Percentiles rank a stretch among this genome's conserved stretches.
phyloP scores from a whole-genome alignment of 2,888 invertebrate genomes.

The Dasysyrphus tricinctus region DNA sequence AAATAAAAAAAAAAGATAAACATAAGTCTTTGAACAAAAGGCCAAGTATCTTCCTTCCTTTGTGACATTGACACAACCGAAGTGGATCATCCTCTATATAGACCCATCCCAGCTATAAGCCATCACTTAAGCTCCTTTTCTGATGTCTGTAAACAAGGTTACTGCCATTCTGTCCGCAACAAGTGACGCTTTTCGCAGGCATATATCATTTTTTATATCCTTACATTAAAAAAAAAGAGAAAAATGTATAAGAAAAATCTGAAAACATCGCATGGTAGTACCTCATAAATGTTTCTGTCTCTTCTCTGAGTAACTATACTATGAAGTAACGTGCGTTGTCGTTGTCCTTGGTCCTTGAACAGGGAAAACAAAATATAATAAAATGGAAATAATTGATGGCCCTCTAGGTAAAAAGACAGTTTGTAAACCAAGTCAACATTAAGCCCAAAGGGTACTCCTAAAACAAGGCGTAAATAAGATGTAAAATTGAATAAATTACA shows the following conservation, averaged over 20 bases:
- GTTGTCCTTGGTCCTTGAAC: neutral
- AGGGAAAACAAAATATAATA: neutral
- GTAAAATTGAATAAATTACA: slow-evolving; percentile 70
- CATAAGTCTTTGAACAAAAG: slow-evolving; percentile 57
- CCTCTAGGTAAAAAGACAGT: slow-evolving; percentile 54
- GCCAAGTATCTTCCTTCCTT: slow-evolving; percentile 61
- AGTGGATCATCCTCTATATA: slow-evolving; percentile 68
- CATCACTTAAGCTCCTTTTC: slow-evolving; percentile 15
- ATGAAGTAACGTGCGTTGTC: slow-evolving; percentile 8
- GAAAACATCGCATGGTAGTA: slow-evolving; percentile 77
- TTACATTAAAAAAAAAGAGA: neutral
- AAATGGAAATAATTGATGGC: slow-evolving; percentile 62
- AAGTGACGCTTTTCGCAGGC: slow-evolving; percentile 81
- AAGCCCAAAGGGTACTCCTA: slow-evolving; percentile 24
- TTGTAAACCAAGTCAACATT: slow-evolving; percentile 7
- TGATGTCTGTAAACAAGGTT: slow-evolving; percentile 17
- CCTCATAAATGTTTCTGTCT: slow-evolving; percentile 75
- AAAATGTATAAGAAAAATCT: slow-evolving; percentile 13
- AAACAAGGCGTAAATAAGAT: slow-evolving; percentile 63
- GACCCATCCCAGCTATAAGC: slow-evolving; percentile 57
- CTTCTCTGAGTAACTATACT: slow-evolving; percentile 7
- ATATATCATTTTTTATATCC: slow-evolving; percentile 80
- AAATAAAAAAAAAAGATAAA: slow-evolving; percentile 45
- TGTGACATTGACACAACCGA: slow-evolving; percentile 68
- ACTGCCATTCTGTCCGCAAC: slow-evolving; percentile 74